Evolutionary conservation across 2,797 vertebrate genomes (phyloP), one percentile per base, ranked within the genome.

Genomic region (Rhyacichthys aspro): DNA sequence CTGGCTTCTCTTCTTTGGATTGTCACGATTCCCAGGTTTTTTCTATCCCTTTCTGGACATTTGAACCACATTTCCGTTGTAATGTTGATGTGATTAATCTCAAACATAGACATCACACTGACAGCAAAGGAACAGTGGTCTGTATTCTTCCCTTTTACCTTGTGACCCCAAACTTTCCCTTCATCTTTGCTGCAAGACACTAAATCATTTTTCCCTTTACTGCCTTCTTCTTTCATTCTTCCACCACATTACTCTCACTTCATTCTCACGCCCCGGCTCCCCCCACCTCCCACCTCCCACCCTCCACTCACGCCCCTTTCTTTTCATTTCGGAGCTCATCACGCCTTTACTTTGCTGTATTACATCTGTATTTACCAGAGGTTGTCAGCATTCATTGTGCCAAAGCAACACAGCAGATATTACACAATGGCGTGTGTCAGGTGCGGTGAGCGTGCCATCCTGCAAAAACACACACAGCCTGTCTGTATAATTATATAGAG

Each of bases 231-330:
- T 76, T 71, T 81, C 67, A 86, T 89, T 82, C 33, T 76, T 80
- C 53, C 55, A 74, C 55, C 67, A 87, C 79, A 87, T 88, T 80
- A 77, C 59, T 76, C 80, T 72, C 76, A 49, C 63, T 69, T 39
- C 23, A 28, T 6, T 5, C 23, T 5, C 23, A 28, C 23, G 7
- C 23, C n/a, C n/a, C n/a, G n/a, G n/a, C n/a, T n/a, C n/a, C n/a
- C n/a, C n/a, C n/a, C n/a, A n/a, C n/a, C n/a, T n/a, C n/a, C n/a
- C n/a, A n/a, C n/a, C n/a, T n/a, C n/a, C n/a, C n/a, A n/a, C n/a
- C n/a, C n/a, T n/a, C n/a, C 23, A 28, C 2, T 5, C 23, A 28
- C 23, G 7, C 23, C 1, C n/a, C 68, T 57, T 62, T 41, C 48
- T 54, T 76, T 55, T 59, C n/a, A 19, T 63, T 76, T 83, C 52